Conservation (phyloP, 2,797 vertebrate species). For the Chelon auratus region DNA sequence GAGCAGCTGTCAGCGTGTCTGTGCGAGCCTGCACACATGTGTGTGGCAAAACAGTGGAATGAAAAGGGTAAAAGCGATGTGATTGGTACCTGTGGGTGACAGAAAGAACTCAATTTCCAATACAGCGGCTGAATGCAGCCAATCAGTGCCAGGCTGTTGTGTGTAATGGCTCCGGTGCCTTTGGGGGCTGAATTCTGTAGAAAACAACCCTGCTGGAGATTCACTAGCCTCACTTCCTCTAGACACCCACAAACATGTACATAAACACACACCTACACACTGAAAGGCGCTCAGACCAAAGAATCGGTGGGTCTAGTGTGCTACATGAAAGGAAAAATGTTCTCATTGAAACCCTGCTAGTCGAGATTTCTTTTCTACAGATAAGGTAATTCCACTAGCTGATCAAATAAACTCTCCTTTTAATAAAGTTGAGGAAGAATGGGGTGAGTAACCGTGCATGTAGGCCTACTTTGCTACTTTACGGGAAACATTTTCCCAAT, state of each 20-base stretch:
- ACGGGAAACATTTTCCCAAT: not conserved
- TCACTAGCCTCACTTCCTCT: slow-evolving; percentile 51
- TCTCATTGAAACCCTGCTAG: not conserved
- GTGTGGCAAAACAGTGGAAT: slow-evolving; percentile 63
- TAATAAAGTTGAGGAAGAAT: slow-evolving; percentile 4
- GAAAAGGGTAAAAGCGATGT: slow-evolving; percentile 77
- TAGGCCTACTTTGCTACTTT: not conserved
- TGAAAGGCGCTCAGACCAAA: slow-evolving; percentile 13
- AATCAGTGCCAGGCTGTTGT: slow-evolving; percentile 81
- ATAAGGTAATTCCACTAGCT: not conserved
- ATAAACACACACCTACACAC: slow-evolving; percentile 33
- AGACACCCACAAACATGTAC: slow-evolving; percentile 51
- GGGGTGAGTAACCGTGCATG: not conserved
- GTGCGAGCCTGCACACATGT: slow-evolving; percentile 39
- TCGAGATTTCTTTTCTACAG: slow-evolving; percentile 7
- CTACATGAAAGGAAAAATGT: slow-evolving; percentile 5
- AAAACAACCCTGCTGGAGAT: slow-evolving; percentile 69
- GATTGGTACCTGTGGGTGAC: slow-evolving; percentile 84
- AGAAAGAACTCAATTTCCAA: slow-evolving; percentile 83
- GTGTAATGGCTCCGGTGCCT: slow-evolving; percentile 80
- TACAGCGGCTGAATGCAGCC: slow-evolving; percentile 82
- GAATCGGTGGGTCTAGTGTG: not conserved
- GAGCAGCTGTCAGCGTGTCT: slow-evolving; percentile 33
- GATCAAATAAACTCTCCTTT: slow-evolving; percentile 11
- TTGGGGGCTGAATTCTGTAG: slow-evolving; percentile 64